Evolutionary conservation across 2,888 invertebrate genomes (phyloP), one percentile per base, ranked within the genome.

Genomic region (Acrocyrtus sp.): DNA sequence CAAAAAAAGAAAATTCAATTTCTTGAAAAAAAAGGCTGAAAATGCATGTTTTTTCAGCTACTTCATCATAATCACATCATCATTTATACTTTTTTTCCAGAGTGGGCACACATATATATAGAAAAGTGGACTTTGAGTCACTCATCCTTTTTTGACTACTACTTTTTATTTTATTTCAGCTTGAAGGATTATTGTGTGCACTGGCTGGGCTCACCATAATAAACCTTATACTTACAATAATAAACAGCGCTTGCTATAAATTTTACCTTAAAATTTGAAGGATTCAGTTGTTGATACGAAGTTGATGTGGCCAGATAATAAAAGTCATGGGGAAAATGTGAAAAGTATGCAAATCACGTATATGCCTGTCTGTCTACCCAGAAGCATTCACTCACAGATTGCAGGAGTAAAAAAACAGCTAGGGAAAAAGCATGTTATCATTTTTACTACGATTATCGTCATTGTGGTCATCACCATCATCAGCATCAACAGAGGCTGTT

Each of bases 281-380:
- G 58, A 53, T 68, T 60, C 45, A 22, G 57, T 41, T 58, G 60
- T 60, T 68, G 60, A 67, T 68, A 53, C 60, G 58, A 39, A 47
- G 57, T 67, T 67, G 67, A 67, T 67, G 67, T 67, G 60, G 68
- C 68, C 60, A 68, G 68, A 68, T 68, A 68, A 68, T 68, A 58
- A 68, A 68, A 60, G 60, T 68, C 68, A 68, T 60, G 60, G 68
- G 68, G 68, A 60, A 68, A 68, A 68, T 68, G 68, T 68, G 68
- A 68, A 68, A 68, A 68, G 68, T 68, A 68, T 68, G 68, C 68
- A 68, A 68, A 68, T 68, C 68, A 68, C 68, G 68, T 68, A 68
- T 60, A 43, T 68, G 60, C 68, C 68, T 60, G 60, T 68, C 58
- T 60, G 68, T 68, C 68, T 68, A 68, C 68, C 68, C 68, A 68